A percentile compares a stretch with the other conserved stretches of the same genome.
Evolutionary conservation across 2,888 invertebrate genomes (phyloP).

Genomic region (Erebia aethiops): DNA sequence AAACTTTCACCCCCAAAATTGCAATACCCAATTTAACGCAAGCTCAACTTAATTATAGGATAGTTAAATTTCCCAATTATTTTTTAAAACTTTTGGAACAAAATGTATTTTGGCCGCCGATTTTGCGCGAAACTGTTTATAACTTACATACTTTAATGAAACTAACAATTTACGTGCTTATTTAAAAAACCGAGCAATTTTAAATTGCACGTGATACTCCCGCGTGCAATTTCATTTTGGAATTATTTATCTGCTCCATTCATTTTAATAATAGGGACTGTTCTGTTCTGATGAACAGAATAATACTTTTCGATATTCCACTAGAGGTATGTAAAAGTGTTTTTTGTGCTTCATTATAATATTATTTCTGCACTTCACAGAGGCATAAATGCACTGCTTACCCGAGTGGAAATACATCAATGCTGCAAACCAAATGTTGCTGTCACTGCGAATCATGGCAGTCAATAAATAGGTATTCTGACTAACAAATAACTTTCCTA

Average conservation of each 20-base stretch:
- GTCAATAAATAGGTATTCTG: too few relatives aligned
- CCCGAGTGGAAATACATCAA: too few relatives aligned
- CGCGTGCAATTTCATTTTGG: conserved; percentile 32
- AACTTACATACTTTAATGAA: conserved; percentile 23
- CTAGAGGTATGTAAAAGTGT: conserved; percentile 9
- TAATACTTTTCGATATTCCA: conserved; percentile 26
- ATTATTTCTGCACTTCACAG: neutral
- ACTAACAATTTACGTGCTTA: conserved; percentile 23
- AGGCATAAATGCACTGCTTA: too few relatives aligned
- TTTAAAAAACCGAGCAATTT: conserved; percentile 17
- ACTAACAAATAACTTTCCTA: too few relatives aligned
- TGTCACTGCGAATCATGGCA: too few relatives aligned
- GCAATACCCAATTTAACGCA: neutral
- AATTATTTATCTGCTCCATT: conserved; percentile 34
- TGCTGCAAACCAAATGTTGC: too few relatives aligned
- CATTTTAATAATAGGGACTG: conserved; percentile 25
- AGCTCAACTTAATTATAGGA: neutral
- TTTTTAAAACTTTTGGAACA: neutral
- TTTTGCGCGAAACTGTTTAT: neutral
- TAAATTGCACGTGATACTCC: conserved; percentile 25
- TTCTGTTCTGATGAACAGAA: conserved; percentile 25
- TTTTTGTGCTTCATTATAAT: conserved; percentile 16
- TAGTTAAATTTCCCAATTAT: neutral
- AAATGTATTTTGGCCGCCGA: neutral
- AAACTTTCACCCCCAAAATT: neutral